phyloP scores from a whole-genome alignment of 2,888 invertebrate species.

The Rhamnusium bicolor region DNA sequence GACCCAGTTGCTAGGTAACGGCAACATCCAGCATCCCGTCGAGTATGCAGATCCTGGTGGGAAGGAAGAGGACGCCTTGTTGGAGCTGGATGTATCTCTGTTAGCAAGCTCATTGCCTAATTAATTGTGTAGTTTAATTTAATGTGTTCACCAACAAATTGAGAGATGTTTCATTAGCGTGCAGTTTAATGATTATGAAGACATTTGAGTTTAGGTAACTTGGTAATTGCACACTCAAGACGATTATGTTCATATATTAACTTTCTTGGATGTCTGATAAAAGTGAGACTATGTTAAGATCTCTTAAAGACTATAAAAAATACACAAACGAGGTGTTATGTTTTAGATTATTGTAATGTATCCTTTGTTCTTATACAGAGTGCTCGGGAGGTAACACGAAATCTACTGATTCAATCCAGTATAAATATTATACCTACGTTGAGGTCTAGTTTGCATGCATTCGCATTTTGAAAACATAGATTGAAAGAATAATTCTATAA shows the following conservation, averaged over 20 bases:
- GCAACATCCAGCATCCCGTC: slow-evolving; percentile 32
- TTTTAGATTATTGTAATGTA: too few relatives aligned
- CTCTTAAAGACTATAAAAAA: not conserved
- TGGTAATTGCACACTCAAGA: not conserved
- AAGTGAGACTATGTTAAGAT: not conserved
- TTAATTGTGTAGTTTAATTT: slow-evolving; percentile 28
- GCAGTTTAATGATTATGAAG: not conserved
- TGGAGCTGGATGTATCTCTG: not conserved
- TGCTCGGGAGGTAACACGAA: too few relatives aligned
- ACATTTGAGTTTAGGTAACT: not conserved
- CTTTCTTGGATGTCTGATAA: not conserved
- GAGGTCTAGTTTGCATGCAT: too few relatives aligned
- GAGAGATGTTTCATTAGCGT: slow-evolving; percentile 11
- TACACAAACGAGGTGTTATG: too few relatives aligned
- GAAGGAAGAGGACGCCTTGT: not conserved
- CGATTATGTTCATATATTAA: not conserved
- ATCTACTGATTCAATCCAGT: too few relatives aligned
- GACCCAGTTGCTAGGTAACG: slow-evolving; percentile 43
- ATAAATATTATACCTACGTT: too few relatives aligned
- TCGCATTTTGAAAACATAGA: too few relatives aligned
- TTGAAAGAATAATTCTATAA: too few relatives aligned
- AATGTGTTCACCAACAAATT: slow-evolving; percentile 17
- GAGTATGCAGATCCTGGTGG: not conserved
- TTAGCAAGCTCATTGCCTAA: slow-evolving; percentile 28
- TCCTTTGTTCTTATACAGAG: too few relatives aligned